phyloP scores from a whole-genome alignment of 37 sponge, comb jelly and placozoan genomes.

The Tethya wilhelma region DNA sequence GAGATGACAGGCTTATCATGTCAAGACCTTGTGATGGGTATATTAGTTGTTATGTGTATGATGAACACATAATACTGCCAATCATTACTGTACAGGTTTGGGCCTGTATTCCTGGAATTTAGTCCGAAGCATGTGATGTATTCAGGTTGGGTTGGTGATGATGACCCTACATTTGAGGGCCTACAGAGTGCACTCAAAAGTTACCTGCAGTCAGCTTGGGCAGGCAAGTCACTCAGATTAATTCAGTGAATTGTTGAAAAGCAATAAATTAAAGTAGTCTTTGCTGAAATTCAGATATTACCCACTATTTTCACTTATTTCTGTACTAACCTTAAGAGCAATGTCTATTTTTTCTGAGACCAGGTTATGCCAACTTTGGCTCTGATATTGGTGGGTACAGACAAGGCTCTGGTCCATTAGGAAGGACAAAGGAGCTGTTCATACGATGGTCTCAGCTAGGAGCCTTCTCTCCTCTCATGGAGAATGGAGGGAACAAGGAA shows the following conservation, averaged over 20 bases:
- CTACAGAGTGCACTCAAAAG: slow-evolving; percentile 71
- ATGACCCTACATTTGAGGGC: slow-evolving; percentile 85
- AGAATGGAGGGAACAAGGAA: slow-evolving; percentile 88
- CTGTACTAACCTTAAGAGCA: too few relatives aligned
- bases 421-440: slow-evolving; percentile 77
- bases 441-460: slow-evolving; percentile 84
- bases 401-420: slow-evolving; percentile 66
- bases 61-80: not conserved
- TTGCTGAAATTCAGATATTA: not conserved
- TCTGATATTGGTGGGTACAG: slow-evolving; percentile 91
- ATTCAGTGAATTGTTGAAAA: not conserved
- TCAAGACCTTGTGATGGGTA: slow-evolving; percentile 88
- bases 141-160: slow-evolving; percentile 88
- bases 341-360: not conserved
- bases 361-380: slow-evolving; percentile 91
- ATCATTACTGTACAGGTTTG: slow-evolving; percentile 39
- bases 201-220: slow-evolving; percentile 89
- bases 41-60: not conserved
- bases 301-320: not conserved
- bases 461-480: slow-evolving; percentile 92
- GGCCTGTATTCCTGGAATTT: slow-evolving; percentile 70
- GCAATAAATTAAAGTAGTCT: not conserved
- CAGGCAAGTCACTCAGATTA: slow-evolving; percentile 35
- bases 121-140: slow-evolving; percentile 73
- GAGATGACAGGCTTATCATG: slow-evolving; percentile 81